phyloP scores from a whole-genome alignment of 53 echinoderm and acorn worm genomes.

The Pentamera pediparva region DNA sequence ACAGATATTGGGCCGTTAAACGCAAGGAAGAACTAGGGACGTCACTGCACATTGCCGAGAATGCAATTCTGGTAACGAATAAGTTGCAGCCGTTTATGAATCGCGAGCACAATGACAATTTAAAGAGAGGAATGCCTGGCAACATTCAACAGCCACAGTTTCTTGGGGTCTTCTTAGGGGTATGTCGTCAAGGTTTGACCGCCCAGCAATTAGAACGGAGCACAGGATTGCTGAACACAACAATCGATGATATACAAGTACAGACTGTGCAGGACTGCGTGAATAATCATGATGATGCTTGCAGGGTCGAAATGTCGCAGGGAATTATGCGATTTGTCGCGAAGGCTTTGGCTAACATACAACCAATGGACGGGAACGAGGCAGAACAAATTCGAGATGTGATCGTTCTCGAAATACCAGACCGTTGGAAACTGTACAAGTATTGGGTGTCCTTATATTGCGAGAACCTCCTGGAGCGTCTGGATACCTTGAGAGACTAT shows the following conservation, averaged over 20 bases:
- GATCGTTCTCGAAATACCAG: not conserved
- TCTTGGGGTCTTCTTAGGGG: not conserved
- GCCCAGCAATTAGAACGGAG: no score
- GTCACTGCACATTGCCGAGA: not conserved
- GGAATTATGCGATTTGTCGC: not conserved
- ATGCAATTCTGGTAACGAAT: not conserved
- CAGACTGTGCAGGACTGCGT: not conserved
- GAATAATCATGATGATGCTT: not conserved
- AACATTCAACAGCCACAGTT: not conserved
- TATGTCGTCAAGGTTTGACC: no score
- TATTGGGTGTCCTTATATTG: slow-evolving; percentile 14
- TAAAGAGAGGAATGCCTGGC: not conserved
- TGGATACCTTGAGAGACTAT: not conserved
- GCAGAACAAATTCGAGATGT: not conserved
- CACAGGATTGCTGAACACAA: no score
- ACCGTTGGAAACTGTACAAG: slow-evolving; percentile 4
- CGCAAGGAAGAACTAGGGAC: not conserved
- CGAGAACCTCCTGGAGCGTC: not conserved
- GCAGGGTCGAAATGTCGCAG: not conserved
- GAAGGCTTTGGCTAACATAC: not conserved
- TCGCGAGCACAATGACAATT: not conserved
- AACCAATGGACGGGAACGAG: not conserved
- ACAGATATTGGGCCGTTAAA: slow-evolving; percentile 44
- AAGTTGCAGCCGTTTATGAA: not conserved
- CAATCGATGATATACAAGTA: no score